Evolutionary conservation across 2,888 invertebrate genomes (phyloP), one percentile per base, ranked within the genome.

Genomic region (Pammene fasciana): DNA sequence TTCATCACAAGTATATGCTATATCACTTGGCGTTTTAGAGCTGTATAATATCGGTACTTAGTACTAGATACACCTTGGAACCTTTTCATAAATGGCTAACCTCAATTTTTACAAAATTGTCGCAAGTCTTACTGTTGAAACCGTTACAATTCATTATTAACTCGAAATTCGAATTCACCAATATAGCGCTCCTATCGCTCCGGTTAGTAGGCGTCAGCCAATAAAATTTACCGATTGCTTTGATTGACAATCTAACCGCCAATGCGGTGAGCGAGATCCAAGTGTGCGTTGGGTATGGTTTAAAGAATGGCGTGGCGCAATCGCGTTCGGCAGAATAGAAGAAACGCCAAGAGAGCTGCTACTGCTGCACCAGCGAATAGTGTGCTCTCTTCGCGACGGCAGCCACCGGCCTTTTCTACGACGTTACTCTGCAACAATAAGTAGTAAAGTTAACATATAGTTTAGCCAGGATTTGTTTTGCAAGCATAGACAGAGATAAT

Each of bases 311-410:
- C 77, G 59, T 89, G 86, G 11, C 92, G 90, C 54, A 91, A 68
- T 0, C 92, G 86, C 13, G 83, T 82, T 50, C 92, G 87, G 36
- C 90, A 92, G 72, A 89, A 92, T 1, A 92, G 74, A 1, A 91
- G 73, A 62, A 92, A 91, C 0, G 92, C 92, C 64, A 92, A 76
- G 26, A 92, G 72, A 0, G 90, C 92, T 0, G 92, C 92, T 5
- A 92, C 75, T 0, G 92, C 92, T 34, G 92, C 92, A 0, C 92
- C 92, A 0, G 92, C 91, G 0, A 92, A 78, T 10, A 92, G 78
- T 1, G 91, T 84, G 3, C 85, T 84, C 10, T 92, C 92, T 26
- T 92, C 92, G 67, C 91, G 83, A 0, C 92, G 80, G 0, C 82
- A 75, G 0, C 90, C 91, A 0, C 89, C 88, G 0, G 90, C 88